Percentiles rank a stretch among this genome's conserved stretches.
Conservation (phyloP, 2,888 invertebrate species). For the Lissocephala sabroskyi region DNA sequence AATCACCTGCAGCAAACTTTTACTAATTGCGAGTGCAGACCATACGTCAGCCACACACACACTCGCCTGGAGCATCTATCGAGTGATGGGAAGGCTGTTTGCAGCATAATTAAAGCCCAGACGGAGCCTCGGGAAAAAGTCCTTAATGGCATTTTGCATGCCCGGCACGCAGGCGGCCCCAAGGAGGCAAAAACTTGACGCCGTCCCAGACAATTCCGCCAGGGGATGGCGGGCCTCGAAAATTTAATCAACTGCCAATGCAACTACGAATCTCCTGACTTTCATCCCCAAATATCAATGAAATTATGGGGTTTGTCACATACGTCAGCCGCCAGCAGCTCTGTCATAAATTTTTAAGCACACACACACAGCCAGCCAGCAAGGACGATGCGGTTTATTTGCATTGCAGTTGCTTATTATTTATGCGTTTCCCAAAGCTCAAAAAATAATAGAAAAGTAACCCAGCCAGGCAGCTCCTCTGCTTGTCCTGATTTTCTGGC, state of each 20-base stretch:
- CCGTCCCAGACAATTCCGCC: not conserved
- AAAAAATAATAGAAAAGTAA: constrained; percentile 19
- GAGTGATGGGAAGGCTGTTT: constrained; percentile 20
- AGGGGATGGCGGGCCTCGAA: constrained; percentile 9
- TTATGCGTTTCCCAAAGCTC: constrained; percentile 22
- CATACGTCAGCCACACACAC: constrained; percentile 7
- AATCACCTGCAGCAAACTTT: constrained; percentile 40
- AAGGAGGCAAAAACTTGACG: constrained; percentile 4
- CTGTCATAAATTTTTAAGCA: constrained; percentile 24
- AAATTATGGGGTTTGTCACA: constrained; percentile 34
- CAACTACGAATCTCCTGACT: constrained; percentile 14
- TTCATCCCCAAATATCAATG: constrained; percentile 5
- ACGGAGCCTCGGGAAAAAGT: constrained; percentile 34
- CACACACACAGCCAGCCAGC: constrained; percentile 1
- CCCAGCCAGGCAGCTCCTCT: constrained; percentile 15
- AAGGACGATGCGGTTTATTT: constrained; percentile 10
- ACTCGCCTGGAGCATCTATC: not conserved
- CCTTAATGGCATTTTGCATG: constrained; percentile 49
- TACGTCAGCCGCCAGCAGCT: not conserved
- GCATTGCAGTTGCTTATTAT: constrained; percentile 35
- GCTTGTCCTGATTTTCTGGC: too few relatives aligned
- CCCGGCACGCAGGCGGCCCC: constrained; percentile 43
- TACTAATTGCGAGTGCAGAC: constrained; percentile 36
- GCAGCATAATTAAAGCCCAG: constrained; percentile 52
- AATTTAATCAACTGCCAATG: constrained; percentile 34